Evolutionary conservation across 2,113 vertebrate species (phyloP).

Genomic region (Phalacrocorax aristotelis): DNA sequence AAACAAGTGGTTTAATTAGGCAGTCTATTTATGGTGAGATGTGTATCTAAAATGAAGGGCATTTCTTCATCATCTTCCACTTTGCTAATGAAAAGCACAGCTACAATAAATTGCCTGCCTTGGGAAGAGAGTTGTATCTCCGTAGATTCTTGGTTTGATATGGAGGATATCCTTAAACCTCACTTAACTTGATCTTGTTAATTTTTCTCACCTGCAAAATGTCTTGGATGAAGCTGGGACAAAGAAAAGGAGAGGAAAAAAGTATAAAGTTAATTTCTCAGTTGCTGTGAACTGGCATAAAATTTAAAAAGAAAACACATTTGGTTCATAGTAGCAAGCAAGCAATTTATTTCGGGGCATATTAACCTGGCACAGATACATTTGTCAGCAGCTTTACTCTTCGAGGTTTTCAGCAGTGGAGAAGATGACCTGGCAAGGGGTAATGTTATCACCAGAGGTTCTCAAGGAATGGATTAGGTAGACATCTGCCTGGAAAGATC

Average conservation of each 20-base stretch:
- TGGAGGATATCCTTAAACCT: neutral
- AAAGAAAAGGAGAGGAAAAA: neutral
- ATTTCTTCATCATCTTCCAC: slow-evolving; percentile 13
- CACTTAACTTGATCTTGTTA: neutral
- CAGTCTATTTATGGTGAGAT: slow-evolving; percentile 10
- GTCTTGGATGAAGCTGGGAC: neutral
- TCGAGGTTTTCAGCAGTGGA: neutral
- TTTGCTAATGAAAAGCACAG: neutral
- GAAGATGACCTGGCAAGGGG: neutral
- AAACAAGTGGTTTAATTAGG: slow-evolving; percentile 14
- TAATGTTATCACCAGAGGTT: neutral
- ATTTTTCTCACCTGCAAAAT: neutral
- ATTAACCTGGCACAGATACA: neutral
- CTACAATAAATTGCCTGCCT: neutral
- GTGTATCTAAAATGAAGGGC: neutral
- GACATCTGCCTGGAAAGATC: neutral
- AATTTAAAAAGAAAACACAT: neutral
- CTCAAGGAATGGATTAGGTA: neutral
- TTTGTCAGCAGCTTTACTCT: neutral
- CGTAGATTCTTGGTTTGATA: neutral
- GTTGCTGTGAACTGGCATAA: neutral
- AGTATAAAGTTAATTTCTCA: neutral
- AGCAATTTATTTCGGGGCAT: neutral
- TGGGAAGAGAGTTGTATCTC: neutral
- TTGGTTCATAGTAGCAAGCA: neutral